Evolutionary conservation across 2,888 invertebrate genomes (phyloP), one percentile per base, ranked within the genome.

Genomic region (Zaprionus bogoriensis): DNA sequence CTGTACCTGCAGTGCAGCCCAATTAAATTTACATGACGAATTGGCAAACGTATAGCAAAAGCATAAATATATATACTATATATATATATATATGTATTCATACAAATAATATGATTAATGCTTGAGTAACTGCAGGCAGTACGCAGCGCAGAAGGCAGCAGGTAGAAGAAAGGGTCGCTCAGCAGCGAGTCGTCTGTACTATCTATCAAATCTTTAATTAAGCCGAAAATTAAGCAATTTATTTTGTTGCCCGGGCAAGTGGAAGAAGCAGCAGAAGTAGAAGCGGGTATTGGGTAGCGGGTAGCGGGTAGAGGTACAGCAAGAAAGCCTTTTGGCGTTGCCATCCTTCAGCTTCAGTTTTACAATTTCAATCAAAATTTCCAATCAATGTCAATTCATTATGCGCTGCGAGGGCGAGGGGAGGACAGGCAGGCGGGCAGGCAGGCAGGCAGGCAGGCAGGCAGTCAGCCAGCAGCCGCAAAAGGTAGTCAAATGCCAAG

Each of bases 341-440:
- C 67, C 65, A 72, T 62, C 64, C 54, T 74, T 67, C 41, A 51
- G 64, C 59, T 4, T 10, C n/a, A 53, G 68, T 74, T 76, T 76
- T 61, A 70, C 74, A 85, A 85, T 88, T 89, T 80, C 89, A 89
- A 89, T 89, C 89, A 89, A 89, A 89, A 89, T 89, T 89, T 89
- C 89, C 89, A 89, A 89, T 89, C 89, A 89, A 89, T 89, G 89
- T 89, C 89, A 89, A 89, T 89, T 89, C 89, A 87, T 87, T 87
- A 87, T 76, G 85, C 75, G 72, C n/a, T n/a, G 59, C 41, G 57
- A 63, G 58, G 23, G 38, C 45, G 53, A 47, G 19, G 22, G 28
- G 19, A 12, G 5, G 17, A 25, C 12, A 12, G 30, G 7, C 17
- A 17, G 20, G 36, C 75, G 72, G 59, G 42, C 63, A 63, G 58